phyloP scores from a whole-genome alignment of 2,797 vertebrate species.

The Vespertilio murinus region DNA sequence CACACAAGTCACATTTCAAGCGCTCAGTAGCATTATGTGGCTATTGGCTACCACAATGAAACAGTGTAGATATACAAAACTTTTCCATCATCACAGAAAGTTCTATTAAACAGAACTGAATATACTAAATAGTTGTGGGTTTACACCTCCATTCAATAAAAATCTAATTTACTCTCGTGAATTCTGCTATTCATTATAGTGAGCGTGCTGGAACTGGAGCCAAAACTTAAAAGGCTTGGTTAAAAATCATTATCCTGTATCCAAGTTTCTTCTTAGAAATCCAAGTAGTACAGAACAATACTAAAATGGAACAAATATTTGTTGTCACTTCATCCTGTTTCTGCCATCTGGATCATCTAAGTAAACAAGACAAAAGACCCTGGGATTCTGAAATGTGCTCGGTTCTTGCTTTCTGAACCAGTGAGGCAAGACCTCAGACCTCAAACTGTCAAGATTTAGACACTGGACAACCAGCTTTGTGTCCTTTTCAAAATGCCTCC shows the following conservation, averaged over 20 bases:
- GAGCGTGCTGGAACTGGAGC: background rate
- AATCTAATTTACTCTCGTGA: constrained; percentile 29
- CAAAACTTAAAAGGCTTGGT: constrained; percentile 20
- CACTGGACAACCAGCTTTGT: background rate
- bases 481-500: constrained; percentile 32
- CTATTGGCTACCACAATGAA: background rate
- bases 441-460: background rate
- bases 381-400: background rate
- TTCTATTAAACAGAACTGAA: background rate
- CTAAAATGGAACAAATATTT: background rate
- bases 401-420: background rate
- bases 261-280: constrained; percentile 63
- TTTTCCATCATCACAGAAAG: background rate
- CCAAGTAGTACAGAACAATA: background rate
- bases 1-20: background rate
- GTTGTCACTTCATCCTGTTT: background rate
- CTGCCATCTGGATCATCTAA: constrained; percentile 5
- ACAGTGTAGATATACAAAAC: background rate
- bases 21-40: background rate
- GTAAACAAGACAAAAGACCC: background rate
- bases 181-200: constrained; percentile 20
- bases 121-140: background rate
- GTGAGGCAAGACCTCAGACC: background rate
- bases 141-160: background rate
- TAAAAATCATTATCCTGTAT: background rate